Conservation (phyloP, 2,888 invertebrate species). For the Acanthacorydalis orientalis region DNA sequence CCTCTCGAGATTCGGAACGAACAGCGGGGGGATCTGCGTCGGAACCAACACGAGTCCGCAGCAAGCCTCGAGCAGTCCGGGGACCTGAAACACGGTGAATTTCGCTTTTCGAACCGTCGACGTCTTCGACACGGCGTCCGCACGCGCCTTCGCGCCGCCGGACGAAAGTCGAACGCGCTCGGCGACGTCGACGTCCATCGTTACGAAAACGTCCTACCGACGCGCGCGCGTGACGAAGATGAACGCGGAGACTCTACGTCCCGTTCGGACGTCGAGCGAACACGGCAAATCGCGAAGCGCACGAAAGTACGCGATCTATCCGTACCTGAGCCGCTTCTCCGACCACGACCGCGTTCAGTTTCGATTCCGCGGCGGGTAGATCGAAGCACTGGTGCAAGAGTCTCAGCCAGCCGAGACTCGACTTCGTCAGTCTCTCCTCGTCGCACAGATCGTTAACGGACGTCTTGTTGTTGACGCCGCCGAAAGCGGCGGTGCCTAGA, state of each 20-base stretch:
- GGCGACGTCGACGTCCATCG: no score
- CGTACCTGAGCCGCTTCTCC: conserved; percentile 15
- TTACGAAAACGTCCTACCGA: no score
- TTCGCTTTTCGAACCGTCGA: no score
- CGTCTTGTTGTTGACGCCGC: conserved; percentile 27
- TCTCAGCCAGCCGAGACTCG: conserved; percentile 67
- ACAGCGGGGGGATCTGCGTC: conserved; percentile 38
- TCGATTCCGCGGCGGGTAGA: conserved; percentile 21
- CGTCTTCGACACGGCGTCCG: no score
- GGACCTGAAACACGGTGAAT: conserved; percentile 29
- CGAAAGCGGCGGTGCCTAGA: conserved; percentile 72
- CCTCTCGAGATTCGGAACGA: conserved; percentile 44
- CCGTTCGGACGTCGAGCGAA: no score
- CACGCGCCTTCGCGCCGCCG: no score
- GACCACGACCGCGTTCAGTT: conserved; percentile 17
- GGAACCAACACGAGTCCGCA: conserved; percentile 58
- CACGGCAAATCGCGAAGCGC: no score
- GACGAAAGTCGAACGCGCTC: no score
- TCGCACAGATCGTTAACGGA: conserved; percentile 27
- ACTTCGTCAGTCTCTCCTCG: conserved; percentile 35
- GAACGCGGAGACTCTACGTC: no score
- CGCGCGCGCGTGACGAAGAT: no score
- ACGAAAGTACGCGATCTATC: no score
- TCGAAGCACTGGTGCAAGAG: conserved; percentile 66
- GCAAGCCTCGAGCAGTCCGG: conserved; percentile 50